Conservation (phyloP, 1,140 invertebrate genomes). For the Uloborus diversus region DNA sequence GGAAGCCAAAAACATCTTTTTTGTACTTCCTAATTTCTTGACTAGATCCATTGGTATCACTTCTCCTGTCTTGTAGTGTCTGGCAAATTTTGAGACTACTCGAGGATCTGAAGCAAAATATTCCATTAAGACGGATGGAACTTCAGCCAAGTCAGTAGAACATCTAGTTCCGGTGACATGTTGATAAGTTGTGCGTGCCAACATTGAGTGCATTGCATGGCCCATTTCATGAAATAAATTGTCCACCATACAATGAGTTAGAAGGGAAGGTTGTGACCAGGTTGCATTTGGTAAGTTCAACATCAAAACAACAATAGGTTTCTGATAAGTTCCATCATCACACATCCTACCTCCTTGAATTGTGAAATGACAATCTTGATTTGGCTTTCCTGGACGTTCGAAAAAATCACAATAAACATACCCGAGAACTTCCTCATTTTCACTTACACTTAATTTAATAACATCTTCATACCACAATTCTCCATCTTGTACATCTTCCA, state of each 20-base stretch:
- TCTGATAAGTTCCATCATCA: conserved; percentile 84
- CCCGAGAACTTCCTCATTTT: conserved; percentile 83
- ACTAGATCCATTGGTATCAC: conserved; percentile 81
- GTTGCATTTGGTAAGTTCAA: conserved; percentile 80
- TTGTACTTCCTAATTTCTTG: conserved; percentile 80
- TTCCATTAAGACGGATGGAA: conserved; percentile 98
- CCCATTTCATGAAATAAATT: conserved; percentile 99
- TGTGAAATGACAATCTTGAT: conserved; percentile 99
- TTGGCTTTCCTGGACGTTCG: conserved; percentile 85
- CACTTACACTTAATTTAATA: conserved; percentile 83
- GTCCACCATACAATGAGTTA: conserved; percentile 86
- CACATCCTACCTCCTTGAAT: conserved; percentile 89
- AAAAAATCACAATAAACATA: conserved; percentile 99
- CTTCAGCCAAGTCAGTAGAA: conserved; percentile 97
- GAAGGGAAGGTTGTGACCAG: conserved; percentile 74
- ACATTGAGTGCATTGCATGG: conserved; percentile 99
- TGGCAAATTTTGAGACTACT: conserved; percentile 85
- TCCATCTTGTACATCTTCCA: conserved; percentile 75
- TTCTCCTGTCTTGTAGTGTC: conserved; percentile 89
- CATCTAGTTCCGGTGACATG: conserved; percentile 97
- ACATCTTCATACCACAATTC: conserved; percentile 89
- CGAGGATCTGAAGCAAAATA: conserved; percentile 92
- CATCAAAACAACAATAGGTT: conserved; percentile 86
- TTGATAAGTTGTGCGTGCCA: conserved; percentile 93
- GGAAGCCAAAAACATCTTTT: conserved; percentile 85